phyloP scores from a whole-genome alignment of 2,113 vertebrate species.

The Columba livia region DNA sequence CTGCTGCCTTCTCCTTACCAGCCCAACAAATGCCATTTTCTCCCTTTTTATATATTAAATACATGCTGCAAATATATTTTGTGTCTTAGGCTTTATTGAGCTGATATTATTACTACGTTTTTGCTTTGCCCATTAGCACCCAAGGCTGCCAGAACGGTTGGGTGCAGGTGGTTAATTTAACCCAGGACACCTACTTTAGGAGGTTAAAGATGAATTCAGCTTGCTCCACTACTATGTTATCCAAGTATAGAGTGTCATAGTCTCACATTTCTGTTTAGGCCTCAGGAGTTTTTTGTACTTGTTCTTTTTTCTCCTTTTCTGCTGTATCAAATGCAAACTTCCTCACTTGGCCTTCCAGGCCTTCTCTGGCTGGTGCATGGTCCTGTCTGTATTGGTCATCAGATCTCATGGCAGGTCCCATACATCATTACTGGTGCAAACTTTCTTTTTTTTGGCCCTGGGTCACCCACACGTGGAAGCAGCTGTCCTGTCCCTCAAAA shows the following conservation, averaged over 20 bases:
- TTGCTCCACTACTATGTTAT: not conserved
- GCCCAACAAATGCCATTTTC: not conserved
- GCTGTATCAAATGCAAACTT: not conserved
- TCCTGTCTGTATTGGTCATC: not conserved
- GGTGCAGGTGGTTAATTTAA: not conserved
- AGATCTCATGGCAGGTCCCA: not conserved
- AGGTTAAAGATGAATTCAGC: not conserved
- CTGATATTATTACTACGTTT: not conserved
- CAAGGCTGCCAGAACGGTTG: not conserved
- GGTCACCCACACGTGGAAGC: not conserved
- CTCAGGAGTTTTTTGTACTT: not conserved
- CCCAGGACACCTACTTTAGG: not conserved
- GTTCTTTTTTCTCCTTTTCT: constrained; percentile 21
- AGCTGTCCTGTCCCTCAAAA: not conserved
- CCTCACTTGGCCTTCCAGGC: not conserved
- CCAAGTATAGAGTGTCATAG: not conserved
- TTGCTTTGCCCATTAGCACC: not conserved
- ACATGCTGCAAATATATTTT: not conserved
- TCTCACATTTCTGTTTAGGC: constrained; percentile 3
- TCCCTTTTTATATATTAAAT: not conserved
- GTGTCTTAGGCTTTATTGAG: not conserved
- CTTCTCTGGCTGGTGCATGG: not conserved
- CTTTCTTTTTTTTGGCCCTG: not conserved
- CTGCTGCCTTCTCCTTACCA: not conserved
- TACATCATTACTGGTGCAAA: not conserved